These are phyloP conservation scores for Cyprinodon brontotheroides DNA, from an alignment of 2,113 vertebrate species.

Conservation along the genomic window DNA sequence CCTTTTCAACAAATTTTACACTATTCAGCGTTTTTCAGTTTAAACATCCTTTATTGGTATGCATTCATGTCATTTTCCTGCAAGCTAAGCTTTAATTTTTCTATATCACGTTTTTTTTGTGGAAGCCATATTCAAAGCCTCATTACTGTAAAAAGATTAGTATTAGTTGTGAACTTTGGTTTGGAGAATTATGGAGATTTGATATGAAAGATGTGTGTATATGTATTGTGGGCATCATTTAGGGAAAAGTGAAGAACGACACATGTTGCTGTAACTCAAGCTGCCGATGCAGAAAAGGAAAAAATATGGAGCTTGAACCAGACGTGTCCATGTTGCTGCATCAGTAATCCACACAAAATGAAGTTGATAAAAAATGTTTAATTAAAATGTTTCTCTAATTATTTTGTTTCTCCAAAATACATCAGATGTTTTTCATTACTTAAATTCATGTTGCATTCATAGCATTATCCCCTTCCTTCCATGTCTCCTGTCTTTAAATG, in stretches of 20 bases:
- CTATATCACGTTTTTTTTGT: too few relatives aligned
- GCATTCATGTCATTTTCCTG: too few relatives aligned
- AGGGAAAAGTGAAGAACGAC: conserved; percentile 54
- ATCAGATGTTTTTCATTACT: conserved; percentile 67
- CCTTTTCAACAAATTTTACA: too few relatives aligned
- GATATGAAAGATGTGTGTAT: too few relatives aligned
- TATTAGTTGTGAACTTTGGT: too few relatives aligned
- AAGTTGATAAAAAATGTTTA: conserved; percentile 82
- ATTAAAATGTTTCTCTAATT: conserved; percentile 47
- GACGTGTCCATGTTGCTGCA: neutral
- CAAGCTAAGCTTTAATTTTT: too few relatives aligned
- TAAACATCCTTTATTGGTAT: too few relatives aligned
- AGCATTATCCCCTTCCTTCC: conserved; percentile 8
- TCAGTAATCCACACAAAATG: conserved; percentile 16
- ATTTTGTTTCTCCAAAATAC: conserved; percentile 57
- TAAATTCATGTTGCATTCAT: conserved; percentile 52
- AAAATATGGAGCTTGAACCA: conserved; percentile 13
- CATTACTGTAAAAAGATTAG: too few relatives aligned
- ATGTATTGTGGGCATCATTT: conserved; percentile 14
- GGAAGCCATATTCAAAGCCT: too few relatives aligned
- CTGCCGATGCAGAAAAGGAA: conserved; percentile 17
- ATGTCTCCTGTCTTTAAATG: conserved; percentile 24
- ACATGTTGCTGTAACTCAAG: conserved; percentile 19
- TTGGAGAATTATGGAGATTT: too few relatives aligned
- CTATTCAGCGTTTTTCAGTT: too few relatives aligned